Base-by-base conservation (phyloP, 2,888 invertebrate species). In the Rhynchonema sp. region DNA sequence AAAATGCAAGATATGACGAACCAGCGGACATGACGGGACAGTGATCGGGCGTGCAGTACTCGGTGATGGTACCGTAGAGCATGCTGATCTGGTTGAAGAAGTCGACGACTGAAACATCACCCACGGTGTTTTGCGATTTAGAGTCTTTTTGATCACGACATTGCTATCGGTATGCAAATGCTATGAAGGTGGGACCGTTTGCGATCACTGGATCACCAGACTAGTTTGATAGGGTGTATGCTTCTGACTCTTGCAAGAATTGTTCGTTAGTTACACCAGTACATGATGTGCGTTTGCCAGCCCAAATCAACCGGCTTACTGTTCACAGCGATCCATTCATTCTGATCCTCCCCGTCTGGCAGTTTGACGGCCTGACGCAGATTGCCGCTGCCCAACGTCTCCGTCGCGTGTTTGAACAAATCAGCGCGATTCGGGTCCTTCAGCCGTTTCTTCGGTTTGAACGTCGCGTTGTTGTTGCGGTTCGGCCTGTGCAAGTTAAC, bases 41-140 rank as follows among this genome's bases (percentile, higher is more conserved):
- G 66, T 87, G 87, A 71, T 91, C 88, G 75, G 92, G 91, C 2
- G 92, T 91, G 75, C 98, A 98, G 78, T 92, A 94, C 78, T 98
- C 98, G n/a, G 94, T 94, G 71, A 98, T 90, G 30, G 96, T 98
- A 58, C 98, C 98, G 72, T 96, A 98, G 65, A 98, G 79, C 96
- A 98, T 98, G 78, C 94, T 94, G 74, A 98, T 96, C 81, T 99
- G 98, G 78, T 98, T 98, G 79, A 96, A 98, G 77, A 98, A 98
- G 78, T 98, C 98, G 64, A 98, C 94, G 71, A 94, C 94, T 94
- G 78, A 53, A 81, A 80, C 6, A 38, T n/a, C n/a, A n/a, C n/a
- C n/a, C n/a, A n/a, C n/a, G n/a, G n/a, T n/a, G n/a, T n/a, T n/a
- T n/a, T n/a, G n/a, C n/a, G n/a, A n/a, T n/a, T n/a, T n/a, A n/a